Evolutionary conservation across 1,140 invertebrate species (phyloP).

Genomic region (Ostrea denselamellosa): DNA sequence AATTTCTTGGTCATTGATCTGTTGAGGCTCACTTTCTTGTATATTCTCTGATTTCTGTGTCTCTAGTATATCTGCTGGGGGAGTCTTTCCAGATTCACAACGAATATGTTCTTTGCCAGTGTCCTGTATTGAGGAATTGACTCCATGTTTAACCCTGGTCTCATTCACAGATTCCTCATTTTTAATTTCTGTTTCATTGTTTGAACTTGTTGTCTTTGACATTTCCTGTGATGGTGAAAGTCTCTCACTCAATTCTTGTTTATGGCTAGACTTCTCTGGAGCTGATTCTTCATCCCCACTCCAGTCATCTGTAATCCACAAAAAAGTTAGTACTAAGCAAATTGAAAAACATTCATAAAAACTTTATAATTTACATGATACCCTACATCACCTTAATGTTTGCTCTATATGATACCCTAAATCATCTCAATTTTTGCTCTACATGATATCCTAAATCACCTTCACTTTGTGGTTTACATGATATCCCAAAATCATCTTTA

Average conservation of each 20-base stretch:
- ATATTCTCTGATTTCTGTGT: background rate
- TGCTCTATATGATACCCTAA: too few species aligned
- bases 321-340: background rate
- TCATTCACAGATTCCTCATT: background rate
- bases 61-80: background rate
- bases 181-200: background rate
- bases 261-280: background rate
- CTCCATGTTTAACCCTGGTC: background rate
- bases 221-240: background rate
- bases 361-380: too few species aligned
- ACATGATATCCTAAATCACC: too few species aligned
- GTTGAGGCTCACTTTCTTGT: background rate
- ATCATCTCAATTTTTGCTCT: too few species aligned
- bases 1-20: background rate
- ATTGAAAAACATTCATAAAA: background rate
- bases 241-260: background rate
- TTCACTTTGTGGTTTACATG: too few species aligned
- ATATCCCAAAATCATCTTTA: too few species aligned
- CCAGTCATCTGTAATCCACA: slow-evolving; percentile 58
- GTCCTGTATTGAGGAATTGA: background rate
- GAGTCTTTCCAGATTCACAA: background rate
- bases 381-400: too few species aligned
- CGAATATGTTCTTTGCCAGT: background rate
- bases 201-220: background rate
- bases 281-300: slow-evolving; percentile 60